These are phyloP conservation scores for Pollenia labialis DNA, from an alignment of 2,888 invertebrate genomes.

Conservation along the genomic window DNA sequence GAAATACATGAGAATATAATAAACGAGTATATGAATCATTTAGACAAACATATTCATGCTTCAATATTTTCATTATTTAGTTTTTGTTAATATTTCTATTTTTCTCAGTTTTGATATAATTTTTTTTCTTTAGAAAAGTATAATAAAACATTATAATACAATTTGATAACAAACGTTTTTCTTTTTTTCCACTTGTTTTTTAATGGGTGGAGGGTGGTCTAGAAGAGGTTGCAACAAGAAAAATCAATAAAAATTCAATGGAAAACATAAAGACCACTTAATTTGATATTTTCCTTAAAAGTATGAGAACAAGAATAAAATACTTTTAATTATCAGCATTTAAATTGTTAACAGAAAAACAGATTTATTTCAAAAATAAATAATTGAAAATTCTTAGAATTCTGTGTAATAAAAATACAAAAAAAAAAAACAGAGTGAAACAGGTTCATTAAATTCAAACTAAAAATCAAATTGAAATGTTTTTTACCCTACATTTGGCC, in stretches of 20 bases:
- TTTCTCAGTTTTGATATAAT: constrained; percentile 13
- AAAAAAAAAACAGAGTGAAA: neutral
- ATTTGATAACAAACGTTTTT: constrained; percentile 49
- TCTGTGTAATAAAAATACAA: neutral
- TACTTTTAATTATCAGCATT: neutral
- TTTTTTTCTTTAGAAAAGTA: constrained; percentile 34
- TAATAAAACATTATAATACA: constrained; percentile 52
- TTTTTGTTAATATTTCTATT: constrained; percentile 11
- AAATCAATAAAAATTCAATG: constrained; percentile 64
- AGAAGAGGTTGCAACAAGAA: neutral
- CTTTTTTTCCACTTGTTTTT: neutral
- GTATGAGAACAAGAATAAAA: neutral
- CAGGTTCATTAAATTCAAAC: too few species aligned
- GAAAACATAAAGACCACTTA: constrained; percentile 51
- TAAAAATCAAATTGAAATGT: too few species aligned
- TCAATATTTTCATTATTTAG: constrained; percentile 34
- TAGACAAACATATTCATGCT: constrained; percentile 32
- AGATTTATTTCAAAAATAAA: neutral
- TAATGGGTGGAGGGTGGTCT: neutral
- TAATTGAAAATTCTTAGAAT: neutral
- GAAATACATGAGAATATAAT: constrained; percentile 20
- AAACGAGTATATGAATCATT: constrained; percentile 27
- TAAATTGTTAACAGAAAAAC: constrained; percentile 3
- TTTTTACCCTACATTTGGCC: too few species aligned
- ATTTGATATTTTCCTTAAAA: neutral